Base-by-base conservation (phyloP, 2,113 vertebrate species). In the Corythoichthys haematopterus region DNA sequence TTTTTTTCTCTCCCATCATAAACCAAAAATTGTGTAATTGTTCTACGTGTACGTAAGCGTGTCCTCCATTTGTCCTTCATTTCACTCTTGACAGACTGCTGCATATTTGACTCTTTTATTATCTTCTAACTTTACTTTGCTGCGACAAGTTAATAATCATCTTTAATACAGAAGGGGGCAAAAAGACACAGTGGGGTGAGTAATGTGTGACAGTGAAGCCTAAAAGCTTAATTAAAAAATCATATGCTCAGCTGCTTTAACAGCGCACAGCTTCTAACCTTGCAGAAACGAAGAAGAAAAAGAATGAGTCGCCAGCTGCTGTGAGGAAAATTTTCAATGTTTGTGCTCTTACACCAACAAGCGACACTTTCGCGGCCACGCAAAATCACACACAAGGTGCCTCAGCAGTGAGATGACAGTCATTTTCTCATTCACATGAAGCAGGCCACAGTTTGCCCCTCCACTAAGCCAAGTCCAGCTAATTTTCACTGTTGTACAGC, bases 201-300 rank as follows among this genome's bases (percentile, higher is more conserved):
- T 59, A 59, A 59, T 59, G 57, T 55, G 65, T 83, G 84, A 87
- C 77, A 71, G 74, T 2, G 57, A 28, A 59, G 77, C 43, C 37
- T 59, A 59, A 59, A 40, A 59, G 36, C 57, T 59, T 38, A 15
- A 59, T 59, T 59, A 59, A 59, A 59, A 59, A 59, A 59, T 59
- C 35, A 38, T 59, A n/a, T 40, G 57, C 57, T 59, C 57, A 59
- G 15, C 11, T 59, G 57, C 57, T 38, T 59, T 40, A 40, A 59
- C 15, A n/a, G 37, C 37, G 38, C 33, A 57, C 33, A 36, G 55
- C 55, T 57, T 33, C 33, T 36, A 57, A 57, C 28, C 55, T 57
- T 57, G 55, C 10, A 57, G 33, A 57, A 13, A 14, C 1, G 5
- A 57, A 36, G 11, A 36, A 14, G 3, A 10, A 55, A 8, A 8